These are phyloP conservation scores for Podarcis lilfordi DNA, from an alignment of 2,797 vertebrate genomes.

Conservation along the genomic window DNA sequence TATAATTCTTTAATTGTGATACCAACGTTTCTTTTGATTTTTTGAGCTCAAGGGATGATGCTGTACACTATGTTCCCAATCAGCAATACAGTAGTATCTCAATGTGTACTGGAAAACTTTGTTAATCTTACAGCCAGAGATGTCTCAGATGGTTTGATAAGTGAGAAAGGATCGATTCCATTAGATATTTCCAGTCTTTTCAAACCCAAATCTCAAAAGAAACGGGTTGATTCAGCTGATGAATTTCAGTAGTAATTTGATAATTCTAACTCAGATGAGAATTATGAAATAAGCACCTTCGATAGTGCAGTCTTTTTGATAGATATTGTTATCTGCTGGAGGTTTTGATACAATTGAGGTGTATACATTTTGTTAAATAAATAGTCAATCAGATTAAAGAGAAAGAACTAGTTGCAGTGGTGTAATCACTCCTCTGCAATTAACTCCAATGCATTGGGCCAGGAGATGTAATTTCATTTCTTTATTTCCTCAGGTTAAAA, in stretches of 20 bases:
- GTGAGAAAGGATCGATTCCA: background rate
- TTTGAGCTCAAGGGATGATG: too few relatives aligned
- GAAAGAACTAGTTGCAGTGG: background rate
- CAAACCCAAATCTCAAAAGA: background rate
- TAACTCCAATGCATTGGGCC: background rate
- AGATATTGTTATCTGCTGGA: background rate
- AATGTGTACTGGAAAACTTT: background rate
- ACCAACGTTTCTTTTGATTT: background rate
- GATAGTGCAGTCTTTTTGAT: background rate
- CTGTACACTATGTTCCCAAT: background rate
- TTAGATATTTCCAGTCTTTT: background rate
- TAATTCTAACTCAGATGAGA: background rate
- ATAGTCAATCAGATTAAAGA: too few relatives aligned
- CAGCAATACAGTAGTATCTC: background rate
- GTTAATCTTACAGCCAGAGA: background rate
- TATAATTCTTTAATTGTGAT: too few relatives aligned
- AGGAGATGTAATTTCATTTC: background rate
- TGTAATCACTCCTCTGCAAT: background rate
- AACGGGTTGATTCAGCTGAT: background rate
- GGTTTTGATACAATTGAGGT: too few relatives aligned
- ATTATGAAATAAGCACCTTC: background rate
- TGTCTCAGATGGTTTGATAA: background rate
- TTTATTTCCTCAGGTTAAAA: background rate
- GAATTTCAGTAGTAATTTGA: background rate
- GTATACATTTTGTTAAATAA: too few relatives aligned